Evolutionary conservation across 2,797 vertebrate genomes (phyloP).

Genomic region (Anguilla pacifica): DNA sequence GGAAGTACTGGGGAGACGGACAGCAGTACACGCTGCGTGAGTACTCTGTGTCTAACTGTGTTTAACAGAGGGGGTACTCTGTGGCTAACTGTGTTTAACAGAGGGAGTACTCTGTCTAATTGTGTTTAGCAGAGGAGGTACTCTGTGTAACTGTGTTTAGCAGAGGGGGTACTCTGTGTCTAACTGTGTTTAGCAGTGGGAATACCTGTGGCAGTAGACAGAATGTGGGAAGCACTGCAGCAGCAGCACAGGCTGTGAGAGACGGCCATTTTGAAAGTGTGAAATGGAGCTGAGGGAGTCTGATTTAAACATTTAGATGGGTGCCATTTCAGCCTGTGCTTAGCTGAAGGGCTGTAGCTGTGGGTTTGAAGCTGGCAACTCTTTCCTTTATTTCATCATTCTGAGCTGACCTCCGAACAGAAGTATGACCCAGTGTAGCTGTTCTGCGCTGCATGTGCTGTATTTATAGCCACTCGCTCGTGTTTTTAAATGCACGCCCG

Average conservation of each 20-base stretch:
- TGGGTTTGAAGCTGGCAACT: background rate
- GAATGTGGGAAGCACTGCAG: too few species aligned
- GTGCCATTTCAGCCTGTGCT: background rate
- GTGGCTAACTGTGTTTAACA: too few species aligned
- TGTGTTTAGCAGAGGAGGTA: too few species aligned
- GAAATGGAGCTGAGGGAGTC: background rate
- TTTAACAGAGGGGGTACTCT: too few species aligned
- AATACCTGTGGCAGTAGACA: too few species aligned
- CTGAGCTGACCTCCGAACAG: background rate
- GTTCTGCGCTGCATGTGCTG: background rate
- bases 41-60: constrained; percentile 26
- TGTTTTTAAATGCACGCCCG: background rate
- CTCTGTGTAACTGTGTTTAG: too few species aligned
- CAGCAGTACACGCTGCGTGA: constrained; percentile 64
- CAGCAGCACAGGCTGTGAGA: too few species aligned
- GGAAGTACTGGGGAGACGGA: constrained; percentile 60
- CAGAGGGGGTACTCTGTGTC: background rate
- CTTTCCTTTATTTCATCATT: background rate
- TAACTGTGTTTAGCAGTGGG: too few species aligned
- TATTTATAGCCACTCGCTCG: background rate
- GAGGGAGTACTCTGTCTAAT: too few species aligned
- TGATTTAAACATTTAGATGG: background rate
- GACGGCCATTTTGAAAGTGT: background rate
- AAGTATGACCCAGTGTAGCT: background rate
- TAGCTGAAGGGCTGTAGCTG: background rate